Base-by-base conservation (phyloP, 2,113 vertebrate genomes). In the Pagrus major region DNA sequence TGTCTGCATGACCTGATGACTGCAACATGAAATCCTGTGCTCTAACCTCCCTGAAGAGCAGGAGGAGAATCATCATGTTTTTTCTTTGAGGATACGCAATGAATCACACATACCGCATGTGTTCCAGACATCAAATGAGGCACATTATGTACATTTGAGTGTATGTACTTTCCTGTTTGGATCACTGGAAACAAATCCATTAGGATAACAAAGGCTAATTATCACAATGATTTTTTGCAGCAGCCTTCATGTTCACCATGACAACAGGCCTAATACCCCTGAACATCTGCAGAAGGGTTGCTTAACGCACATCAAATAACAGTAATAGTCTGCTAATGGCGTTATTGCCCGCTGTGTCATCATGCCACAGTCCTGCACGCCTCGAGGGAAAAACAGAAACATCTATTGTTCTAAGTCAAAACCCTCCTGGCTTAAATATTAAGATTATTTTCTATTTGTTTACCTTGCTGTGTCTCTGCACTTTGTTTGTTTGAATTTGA, bases 321-420 rank as follows among this genome's bases (percentile, higher is more conserved):
- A 83, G 68, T 90, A 91, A 91, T 90, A 85, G 83, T 74, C 78
- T 75, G 67, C 86, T 92, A 88, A 90, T 91, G 81, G 88, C 54
- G 54, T 86, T 85, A 83, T 88, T 89, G 88, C 92, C 88, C 55
- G 47, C 84, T 91, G 88, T 92, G 90, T 88, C 90, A 88, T 92
- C 85, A 87, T 83, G 71, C 79, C 80, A 80, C 41, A 71, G 86
- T 83, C 78, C 84, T 81, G 71, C 67, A 25, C 65, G 88, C 76
- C 83, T 88, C 70, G 0, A 66, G 78, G 86, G 71, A 87, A 87
- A 76, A n/a, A 70, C 23, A 88, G 60, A 74, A 52, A 76, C 86
- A 78, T 77, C 61, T 54, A 69, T 84, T 88, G 75, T 85, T 88
- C 25, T 31, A 56, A 73, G 67, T 20, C 78, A 29, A 69, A 85